Evolutionary conservation across 2,113 vertebrate species (phyloP).

Genomic region (Callospermophilus lateralis): DNA sequence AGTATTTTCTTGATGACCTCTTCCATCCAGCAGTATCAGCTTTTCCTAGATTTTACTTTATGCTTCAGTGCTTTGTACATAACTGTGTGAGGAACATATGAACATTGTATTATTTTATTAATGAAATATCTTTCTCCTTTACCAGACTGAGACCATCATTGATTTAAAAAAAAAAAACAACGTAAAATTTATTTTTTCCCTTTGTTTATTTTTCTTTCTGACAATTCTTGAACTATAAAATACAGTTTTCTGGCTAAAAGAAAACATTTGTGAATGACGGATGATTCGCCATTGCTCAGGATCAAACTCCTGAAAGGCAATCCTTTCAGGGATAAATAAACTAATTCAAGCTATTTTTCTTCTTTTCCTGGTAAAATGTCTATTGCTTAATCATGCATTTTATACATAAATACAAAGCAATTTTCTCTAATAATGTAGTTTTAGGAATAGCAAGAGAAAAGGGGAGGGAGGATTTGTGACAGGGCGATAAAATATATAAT

Average conservation of each 20-base stretch:
- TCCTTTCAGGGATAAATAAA: conserved; percentile 23
- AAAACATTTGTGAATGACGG: not conserved
- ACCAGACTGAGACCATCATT: not conserved
- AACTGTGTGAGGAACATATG: not conserved
- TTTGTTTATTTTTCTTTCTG: not conserved
- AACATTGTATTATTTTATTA: not conserved
- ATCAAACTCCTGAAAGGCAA: not conserved
- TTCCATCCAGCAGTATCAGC: not conserved
- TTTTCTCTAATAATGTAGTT: not conserved
- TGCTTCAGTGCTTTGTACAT: not conserved
- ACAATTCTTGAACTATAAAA: not conserved
- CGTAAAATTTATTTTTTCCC: not conserved
- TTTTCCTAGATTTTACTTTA: not conserved
- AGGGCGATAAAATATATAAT: conserved; percentile 27
- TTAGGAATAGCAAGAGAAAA: conserved; percentile 7
- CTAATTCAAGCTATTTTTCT: not conserved
- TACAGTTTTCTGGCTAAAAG: not conserved
- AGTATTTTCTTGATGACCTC: not conserved
- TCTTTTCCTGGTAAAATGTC: not conserved
- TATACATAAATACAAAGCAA: not conserved
- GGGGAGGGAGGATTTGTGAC: not conserved
- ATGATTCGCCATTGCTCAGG: not conserved
- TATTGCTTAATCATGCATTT: not conserved
- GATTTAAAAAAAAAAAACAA: not conserved
- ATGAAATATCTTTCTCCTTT: not conserved